phyloP scores from a whole-genome alignment of 2,113 vertebrate genomes.

The Phodopus roborovskii region DNA sequence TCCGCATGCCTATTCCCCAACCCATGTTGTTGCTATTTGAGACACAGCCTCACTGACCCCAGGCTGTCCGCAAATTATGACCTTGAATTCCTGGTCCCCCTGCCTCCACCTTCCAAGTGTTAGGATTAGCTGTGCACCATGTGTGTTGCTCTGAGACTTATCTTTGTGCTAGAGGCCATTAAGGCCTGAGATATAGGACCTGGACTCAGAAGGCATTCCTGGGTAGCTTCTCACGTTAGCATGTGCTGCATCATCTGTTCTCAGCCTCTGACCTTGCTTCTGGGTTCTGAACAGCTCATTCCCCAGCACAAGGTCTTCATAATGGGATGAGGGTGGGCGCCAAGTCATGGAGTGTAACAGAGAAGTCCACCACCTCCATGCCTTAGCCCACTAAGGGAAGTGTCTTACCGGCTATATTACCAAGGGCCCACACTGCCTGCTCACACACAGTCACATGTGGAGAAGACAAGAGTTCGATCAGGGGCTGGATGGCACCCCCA shows the following conservation, averaged over 20 bases:
- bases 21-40: not conserved
- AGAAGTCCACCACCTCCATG: not conserved
- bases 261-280: not conserved
- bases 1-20: not conserved
- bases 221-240: not conserved
- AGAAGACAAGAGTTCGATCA: constrained; percentile 91
- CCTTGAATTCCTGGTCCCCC: not conserved
- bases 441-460: constrained; percentile 92
- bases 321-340: not conserved
- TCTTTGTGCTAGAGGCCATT: not conserved
- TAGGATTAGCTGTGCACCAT: not conserved
- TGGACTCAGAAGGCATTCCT: not conserved
- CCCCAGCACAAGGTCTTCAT: not conserved
- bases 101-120: not conserved
- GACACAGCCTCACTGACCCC: not conserved
- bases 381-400: not conserved
- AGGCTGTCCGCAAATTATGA: not conserved
- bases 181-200: not conserved
- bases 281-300: not conserved
- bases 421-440: constrained; percentile 95
- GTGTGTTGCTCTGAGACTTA: not conserved
- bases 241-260: not conserved
- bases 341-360: not conserved
- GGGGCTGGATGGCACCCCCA: constrained; percentile 90
- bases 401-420: constrained; percentile 94